Percentiles rank a stretch among this genome's conserved stretches.
Evolutionary conservation across 2,113 vertebrate genomes (phyloP).

Genomic region (Seriola quinqueradiata): DNA sequence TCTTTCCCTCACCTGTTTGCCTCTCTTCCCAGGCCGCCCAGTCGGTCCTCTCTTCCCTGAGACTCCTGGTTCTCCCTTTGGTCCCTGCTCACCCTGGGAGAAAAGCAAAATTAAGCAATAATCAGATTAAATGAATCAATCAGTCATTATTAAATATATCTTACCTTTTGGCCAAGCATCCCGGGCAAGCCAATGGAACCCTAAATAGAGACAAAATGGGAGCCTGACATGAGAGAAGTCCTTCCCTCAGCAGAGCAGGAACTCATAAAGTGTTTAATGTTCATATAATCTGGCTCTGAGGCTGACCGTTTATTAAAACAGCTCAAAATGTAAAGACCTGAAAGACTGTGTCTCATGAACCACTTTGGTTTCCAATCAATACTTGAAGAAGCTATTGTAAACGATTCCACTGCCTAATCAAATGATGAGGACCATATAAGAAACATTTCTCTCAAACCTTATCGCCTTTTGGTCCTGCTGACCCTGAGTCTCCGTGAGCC

Average conservation of each 20-base stretch:
- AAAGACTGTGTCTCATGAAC: background rate
- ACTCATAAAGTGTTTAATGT: conserved; percentile 1
- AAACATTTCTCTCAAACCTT: conserved; percentile 64
- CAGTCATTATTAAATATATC: background rate
- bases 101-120: conserved; percentile 8
- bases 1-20: conserved; percentile 74
- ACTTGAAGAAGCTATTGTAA: background rate
- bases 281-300: conserved; percentile 10
- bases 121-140: background rate
- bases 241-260: conserved; percentile 18
- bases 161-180: conserved; percentile 81
- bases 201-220: conserved; percentile 48
- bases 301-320: background rate
- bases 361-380: conserved; percentile 10
- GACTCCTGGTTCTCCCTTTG: conserved; percentile 74
- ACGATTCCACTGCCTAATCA: background rate
- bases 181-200: conserved; percentile 76
- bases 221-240: conserved; percentile 1
- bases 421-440: background rate
- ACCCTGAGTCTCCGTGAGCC: conserved; percentile 58
- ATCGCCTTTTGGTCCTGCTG: conserved; percentile 73
- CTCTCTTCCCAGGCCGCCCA: conserved; percentile 80
- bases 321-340: conserved; percentile 4
- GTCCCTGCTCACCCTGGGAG: conserved; percentile 75
- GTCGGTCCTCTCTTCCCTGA: conserved; percentile 79